Percentiles rank a stretch among this genome's conserved stretches.
phyloP scores from a whole-genome alignment of 1,140 invertebrate genomes.

The Trichonephila clavipes region DNA sequence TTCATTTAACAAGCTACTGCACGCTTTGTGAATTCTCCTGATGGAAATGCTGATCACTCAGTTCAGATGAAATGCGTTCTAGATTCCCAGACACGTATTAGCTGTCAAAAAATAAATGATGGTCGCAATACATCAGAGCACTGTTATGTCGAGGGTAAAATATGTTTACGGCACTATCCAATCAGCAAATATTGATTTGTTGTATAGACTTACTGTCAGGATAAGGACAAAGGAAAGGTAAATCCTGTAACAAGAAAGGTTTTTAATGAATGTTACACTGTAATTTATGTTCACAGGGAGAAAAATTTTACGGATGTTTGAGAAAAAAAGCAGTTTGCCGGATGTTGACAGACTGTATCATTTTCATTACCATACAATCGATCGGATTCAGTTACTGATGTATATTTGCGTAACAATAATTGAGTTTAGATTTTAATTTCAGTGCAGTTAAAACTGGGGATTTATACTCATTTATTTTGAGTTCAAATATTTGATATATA shows the following conservation, averaged over 20 bases:
- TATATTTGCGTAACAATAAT: too few relatives aligned
- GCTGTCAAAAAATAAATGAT: slow-evolving; percentile 23
- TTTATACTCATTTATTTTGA: too few relatives aligned
- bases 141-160: not conserved
- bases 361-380: too few relatives aligned
- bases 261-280: too few relatives aligned
- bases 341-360: too few relatives aligned
- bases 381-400: too few relatives aligned
- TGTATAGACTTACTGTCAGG: not conserved
- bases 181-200: slow-evolving; percentile 38
- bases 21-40: not conserved
- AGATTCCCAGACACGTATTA: slow-evolving; percentile 40
- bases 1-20: not conserved
- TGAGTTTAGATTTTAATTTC: too few relatives aligned
- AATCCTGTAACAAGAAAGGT: not conserved
- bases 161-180: not conserved
- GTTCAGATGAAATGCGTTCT: slow-evolving; percentile 1
- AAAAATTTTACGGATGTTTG: too few relatives aligned
- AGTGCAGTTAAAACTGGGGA: too few relatives aligned
- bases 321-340: too few relatives aligned
- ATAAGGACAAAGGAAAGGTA: not conserved
- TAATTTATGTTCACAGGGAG: too few relatives aligned
- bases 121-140: not conserved
- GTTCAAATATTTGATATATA: too few relatives aligned
- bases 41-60: slow-evolving; percentile 22